Evolutionary conservation across 2,797 vertebrate species (phyloP), one percentile per base, ranked within the genome.

Genomic region (Yasuhikotakia modesta): DNA sequence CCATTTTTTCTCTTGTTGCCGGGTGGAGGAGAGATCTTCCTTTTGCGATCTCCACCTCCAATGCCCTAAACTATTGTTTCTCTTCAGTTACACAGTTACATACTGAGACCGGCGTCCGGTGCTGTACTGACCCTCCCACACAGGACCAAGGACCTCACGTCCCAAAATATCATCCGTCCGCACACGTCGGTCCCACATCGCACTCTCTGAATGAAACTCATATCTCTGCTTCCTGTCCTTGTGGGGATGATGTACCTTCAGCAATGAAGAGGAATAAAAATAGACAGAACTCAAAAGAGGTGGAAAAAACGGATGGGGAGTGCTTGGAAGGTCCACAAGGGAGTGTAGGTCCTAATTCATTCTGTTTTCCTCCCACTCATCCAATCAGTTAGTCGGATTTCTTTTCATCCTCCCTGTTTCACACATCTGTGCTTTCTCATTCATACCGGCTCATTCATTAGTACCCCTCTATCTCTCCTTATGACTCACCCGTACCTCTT

Each of bases 331-430:
- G 73, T 70, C 53, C 77, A 84, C 79, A 80, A 81, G 83, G 76
- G 81, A 80, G 39, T 78, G 60, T 46, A 57, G 78, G 65, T 82
- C 69, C 67, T 73, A 67, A 24, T 73, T 76, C 55, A 80, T 82
- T 60, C 81, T 43, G 50, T 64, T 80, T 58, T 73, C 81, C 82
- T 82, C 82, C 86, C 84, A 85, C 86, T 81, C 74, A 66, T 81
- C 70, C 70, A 78, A 83, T 84, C 81, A 82, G 77, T 63, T 71
- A 43, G 63, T 66, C 58, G 32, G 21, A 63, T 45, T 76, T 80
- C 81, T 81, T 84, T 87, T 87, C 80, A 84, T 85, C 79, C 75
- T 80, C 71, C 72, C 76, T 73, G 58, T 76, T 82, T 85, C 78
- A 81, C 78, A 82, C 81, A 73, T 79, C 67, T 79, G 72, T 83